These are phyloP conservation scores for Zoanthus sociatus DNA, from an alignment of 92 coral and sea anemone genomes.

Conservation along the genomic window DNA sequence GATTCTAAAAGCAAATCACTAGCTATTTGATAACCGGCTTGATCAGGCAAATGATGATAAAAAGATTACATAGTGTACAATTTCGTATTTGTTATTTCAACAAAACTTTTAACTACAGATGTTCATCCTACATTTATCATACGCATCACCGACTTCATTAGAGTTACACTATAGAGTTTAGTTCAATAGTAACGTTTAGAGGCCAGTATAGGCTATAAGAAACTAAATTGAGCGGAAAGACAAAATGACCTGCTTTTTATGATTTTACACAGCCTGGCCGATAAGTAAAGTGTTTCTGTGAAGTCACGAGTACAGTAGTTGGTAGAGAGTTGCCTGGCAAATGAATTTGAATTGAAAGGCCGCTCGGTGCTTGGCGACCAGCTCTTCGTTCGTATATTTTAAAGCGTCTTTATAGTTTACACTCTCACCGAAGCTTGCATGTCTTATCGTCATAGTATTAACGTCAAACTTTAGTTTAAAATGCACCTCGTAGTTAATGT, in stretches of 20 bases:
- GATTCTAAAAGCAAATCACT: slow-evolving; percentile 6
- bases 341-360: too few relatives aligned
- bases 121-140: slow-evolving; percentile 12
- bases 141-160: slow-evolving; percentile 39
- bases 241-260: not conserved
- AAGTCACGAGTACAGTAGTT: not conserved
- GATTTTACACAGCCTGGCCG: not conserved
- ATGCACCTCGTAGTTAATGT: too few relatives aligned
- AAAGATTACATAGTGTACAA: slow-evolving; percentile 8
- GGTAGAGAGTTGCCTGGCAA: too few relatives aligned
- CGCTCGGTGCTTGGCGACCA: too few relatives aligned
- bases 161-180: not conserved
- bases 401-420: too few relatives aligned
- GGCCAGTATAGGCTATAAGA: not conserved
- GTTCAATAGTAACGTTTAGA: slow-evolving; percentile 12
- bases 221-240: slow-evolving; percentile 41
- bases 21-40: slow-evolving; percentile 20
- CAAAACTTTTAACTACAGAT: slow-evolving; percentile 35
- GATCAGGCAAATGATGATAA: not conserved
- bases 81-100: slow-evolving; percentile 6
- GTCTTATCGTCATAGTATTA: too few relatives aligned
- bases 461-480: too few relatives aligned
- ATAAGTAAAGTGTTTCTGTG: not conserved
- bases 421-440: too few relatives aligned
- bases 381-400: too few relatives aligned